Conservation (phyloP, 2,888 invertebrate species). For the Nephrocerus scutellatus region DNA sequence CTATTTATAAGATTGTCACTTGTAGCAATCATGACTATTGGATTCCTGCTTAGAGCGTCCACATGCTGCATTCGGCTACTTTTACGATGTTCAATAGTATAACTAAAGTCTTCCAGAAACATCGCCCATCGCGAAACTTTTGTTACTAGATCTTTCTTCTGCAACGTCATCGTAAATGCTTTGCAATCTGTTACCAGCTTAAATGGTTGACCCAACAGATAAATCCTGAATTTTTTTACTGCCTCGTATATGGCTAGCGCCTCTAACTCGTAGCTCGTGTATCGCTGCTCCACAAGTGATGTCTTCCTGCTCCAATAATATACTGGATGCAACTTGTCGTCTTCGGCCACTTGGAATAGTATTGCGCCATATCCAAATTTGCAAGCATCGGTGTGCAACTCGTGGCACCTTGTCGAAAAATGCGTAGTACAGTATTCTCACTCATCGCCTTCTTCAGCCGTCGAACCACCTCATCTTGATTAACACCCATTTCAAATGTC, state of each 20-base stretch:
- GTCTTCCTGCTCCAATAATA: constrained; percentile 23
- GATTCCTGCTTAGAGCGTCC: constrained; percentile 18
- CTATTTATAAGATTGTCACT: constrained; percentile 2
- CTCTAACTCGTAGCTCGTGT: constrained; percentile 24
- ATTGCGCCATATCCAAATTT: constrained; percentile 19
- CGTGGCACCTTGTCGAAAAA: constrained; percentile 3
- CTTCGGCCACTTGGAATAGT: constrained; percentile 15
- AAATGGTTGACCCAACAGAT: constrained; percentile 29
- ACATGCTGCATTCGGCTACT: constrained; percentile 18
- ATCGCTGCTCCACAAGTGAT: constrained; percentile 14
- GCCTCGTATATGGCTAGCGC: constrained; percentile 18
- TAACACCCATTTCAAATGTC: not conserved
- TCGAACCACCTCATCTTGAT: not conserved
- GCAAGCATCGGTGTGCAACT: constrained; percentile 22
- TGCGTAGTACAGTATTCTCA: constrained; percentile 3
- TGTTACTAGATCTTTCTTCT: constrained; percentile 26
- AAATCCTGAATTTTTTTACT: constrained; percentile 26
- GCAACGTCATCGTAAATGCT: constrained; percentile 31
- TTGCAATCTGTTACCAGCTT: constrained; percentile 34
- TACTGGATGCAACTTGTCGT: constrained; percentile 13
- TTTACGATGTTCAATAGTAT: constrained; percentile 13
- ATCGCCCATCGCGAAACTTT: constrained; percentile 16
- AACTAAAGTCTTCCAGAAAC: constrained; percentile 14
- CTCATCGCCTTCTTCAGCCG: not conserved
- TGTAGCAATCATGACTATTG: no score